Percentiles rank a stretch among this genome's conserved stretches.
Conservation (phyloP, 2,888 invertebrate genomes). For the Catocala nupta region DNA sequence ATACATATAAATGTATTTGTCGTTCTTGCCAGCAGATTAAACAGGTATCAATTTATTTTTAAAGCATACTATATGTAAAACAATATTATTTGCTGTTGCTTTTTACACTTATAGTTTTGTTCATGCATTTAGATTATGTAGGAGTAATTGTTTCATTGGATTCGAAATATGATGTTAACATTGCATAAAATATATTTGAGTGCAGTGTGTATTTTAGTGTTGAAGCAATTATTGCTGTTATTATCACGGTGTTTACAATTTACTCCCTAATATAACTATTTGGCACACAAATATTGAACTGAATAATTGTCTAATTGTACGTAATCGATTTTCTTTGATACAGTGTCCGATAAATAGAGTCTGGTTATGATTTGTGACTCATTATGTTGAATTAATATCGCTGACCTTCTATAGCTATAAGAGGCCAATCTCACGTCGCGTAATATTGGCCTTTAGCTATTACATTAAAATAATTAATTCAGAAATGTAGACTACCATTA, state of each 20-base stretch:
- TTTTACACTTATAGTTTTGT: neutral
- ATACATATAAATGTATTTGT: neutral
- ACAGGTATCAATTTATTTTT: slow-evolving; percentile 2
- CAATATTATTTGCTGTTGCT: neutral
- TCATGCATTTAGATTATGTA: neutral
- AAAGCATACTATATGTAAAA: slow-evolving; percentile 1
- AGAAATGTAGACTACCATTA: slow-evolving; percentile 32
- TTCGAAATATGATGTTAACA: neutral
- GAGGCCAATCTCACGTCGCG: slow-evolving; percentile 22
- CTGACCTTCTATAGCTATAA: slow-evolving; percentile 48
- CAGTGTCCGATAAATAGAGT: slow-evolving; percentile 30
- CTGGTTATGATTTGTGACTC: slow-evolving; percentile 36
- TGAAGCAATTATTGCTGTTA: neutral
- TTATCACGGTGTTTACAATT: slow-evolving; percentile 23
- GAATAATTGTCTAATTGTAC: slow-evolving; percentile 36
- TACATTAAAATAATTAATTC: slow-evolving; percentile 49
- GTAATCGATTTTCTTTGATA: slow-evolving; percentile 33
- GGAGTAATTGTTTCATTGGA: too few species aligned
- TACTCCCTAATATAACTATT: slow-evolving; percentile 3
- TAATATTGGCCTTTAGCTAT: slow-evolving; percentile 51
- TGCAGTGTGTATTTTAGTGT: neutral
- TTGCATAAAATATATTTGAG: neutral
- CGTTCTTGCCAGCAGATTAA: slow-evolving; percentile 11
- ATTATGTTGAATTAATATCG: slow-evolving; percentile 25
- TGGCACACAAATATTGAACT: neutral